Percentiles rank a stretch among this genome's conserved stretches.
These are phyloP conservation scores for Mormyrus iriodes DNA, from an alignment of 2,113 vertebrate species.

Conservation along the genomic window DNA sequence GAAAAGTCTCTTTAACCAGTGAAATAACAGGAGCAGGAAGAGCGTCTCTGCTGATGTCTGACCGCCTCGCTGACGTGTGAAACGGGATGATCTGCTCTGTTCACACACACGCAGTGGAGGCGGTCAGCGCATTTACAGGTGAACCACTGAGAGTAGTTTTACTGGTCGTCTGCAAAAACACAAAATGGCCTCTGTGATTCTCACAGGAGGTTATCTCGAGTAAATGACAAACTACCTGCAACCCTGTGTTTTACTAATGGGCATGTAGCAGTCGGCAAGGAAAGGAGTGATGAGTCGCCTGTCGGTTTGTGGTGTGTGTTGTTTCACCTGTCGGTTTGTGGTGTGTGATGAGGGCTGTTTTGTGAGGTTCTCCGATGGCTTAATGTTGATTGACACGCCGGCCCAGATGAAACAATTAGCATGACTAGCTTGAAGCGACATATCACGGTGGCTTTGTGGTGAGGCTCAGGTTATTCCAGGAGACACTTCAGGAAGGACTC, in stretches of 20 bases:
- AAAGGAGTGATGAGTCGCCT: background rate
- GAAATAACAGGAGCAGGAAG: background rate
- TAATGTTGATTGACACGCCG: background rate
- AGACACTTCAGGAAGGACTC: background rate
- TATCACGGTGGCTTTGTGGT: background rate
- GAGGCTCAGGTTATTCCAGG: background rate
- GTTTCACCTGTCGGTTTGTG: background rate
- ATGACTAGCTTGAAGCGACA: background rate
- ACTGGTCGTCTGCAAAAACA: background rate
- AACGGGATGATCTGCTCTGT: background rate
- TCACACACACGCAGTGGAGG: background rate
- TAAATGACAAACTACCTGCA: background rate
- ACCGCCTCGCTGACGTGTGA: background rate
- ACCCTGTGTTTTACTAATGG: background rate
- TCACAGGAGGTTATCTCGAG: background rate
- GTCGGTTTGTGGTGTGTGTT: constrained; percentile 13
- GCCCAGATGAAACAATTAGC: background rate
- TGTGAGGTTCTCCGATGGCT: background rate
- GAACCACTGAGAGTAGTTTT: background rate
- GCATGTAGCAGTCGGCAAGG: background rate
- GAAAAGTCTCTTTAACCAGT: constrained; percentile 25
- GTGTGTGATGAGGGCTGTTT: background rate
- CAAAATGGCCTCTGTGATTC: background rate
- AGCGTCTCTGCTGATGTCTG: background rate
- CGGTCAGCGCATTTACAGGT: background rate